phyloP scores from a whole-genome alignment of 2,888 invertebrate genomes.

The Acanthoscelides obtectus region DNA sequence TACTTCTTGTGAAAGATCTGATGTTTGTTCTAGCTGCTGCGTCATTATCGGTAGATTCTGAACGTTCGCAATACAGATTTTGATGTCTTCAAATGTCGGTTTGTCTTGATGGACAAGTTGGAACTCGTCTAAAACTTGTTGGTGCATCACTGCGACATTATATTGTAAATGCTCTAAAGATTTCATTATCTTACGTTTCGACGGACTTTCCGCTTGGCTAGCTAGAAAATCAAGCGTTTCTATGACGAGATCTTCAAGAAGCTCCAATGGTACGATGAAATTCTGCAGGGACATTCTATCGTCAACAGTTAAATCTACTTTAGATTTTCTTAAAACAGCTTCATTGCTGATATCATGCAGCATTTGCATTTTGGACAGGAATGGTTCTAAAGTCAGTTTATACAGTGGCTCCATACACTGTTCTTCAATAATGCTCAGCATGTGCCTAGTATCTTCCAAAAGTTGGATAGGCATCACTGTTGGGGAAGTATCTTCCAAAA shows the following conservation, averaged over 20 bases:
- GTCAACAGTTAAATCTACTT: constrained; percentile 46
- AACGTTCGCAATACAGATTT: constrained; percentile 36
- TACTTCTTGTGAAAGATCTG: constrained; percentile 23
- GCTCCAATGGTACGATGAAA: constrained; percentile 52
- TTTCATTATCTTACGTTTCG: constrained; percentile 11
- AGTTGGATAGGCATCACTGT: constrained; percentile 32
- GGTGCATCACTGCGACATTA: constrained; percentile 39
- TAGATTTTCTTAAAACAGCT: constrained; percentile 45
- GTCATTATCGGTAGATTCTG: constrained; percentile 36
- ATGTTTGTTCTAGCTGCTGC: constrained; percentile 22
- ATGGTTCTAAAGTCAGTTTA: constrained; percentile 24
- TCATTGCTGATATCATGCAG: constrained; percentile 50
- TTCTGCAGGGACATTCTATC: constrained; percentile 46
- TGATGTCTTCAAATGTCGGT: constrained; percentile 31
- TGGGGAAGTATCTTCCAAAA: constrained; percentile 31
- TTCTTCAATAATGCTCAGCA: constrained; percentile 24
- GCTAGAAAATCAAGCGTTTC: constrained; percentile 45
- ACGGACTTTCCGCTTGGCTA: constrained; percentile 13
- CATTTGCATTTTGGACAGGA: constrained; percentile 42
- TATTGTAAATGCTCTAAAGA: constrained; percentile 37
- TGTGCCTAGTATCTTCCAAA: constrained; percentile 31
- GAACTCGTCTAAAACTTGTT: constrained; percentile 37
- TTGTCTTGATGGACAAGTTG: constrained; percentile 17
- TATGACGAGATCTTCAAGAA: constrained; percentile 53
- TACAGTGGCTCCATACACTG: constrained; percentile 17